Evolutionary conservation across 2,797 vertebrate species (phyloP), one percentile per base, ranked within the genome.

Genomic region (Enteromius paludinosus): DNA sequence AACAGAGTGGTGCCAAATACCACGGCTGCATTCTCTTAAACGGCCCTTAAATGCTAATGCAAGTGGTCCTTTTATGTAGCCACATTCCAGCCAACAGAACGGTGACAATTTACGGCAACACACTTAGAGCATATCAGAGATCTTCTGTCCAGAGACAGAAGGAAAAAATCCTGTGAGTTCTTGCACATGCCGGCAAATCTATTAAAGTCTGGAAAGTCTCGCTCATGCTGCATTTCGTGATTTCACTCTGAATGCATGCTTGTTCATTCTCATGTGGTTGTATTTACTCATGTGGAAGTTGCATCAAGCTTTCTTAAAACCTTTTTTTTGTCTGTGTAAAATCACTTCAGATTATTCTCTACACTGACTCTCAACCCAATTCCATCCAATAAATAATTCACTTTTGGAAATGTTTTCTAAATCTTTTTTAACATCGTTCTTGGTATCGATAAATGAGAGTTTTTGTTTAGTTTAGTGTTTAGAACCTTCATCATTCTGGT

Each of bases 1-100:
- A 87, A 72, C 90, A 90, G 89, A 89, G 20, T 47, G 71, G 68
- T 89, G 91, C 85, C 89, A 92, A 91, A 92, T 90, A 87, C 87
- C 90, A 87, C 79, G 84, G 79, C 68, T 88, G 82, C 87, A 88
- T 85, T 88, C 88, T 87, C 88, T 86, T 90, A 90, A 90, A 74
- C 71, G 75, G 30, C 83, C 79, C 84, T 88, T 81, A 79, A 88
- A 87, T 86, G 87, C 84, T 87, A 89, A 88, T 85, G 78, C 73
- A 82, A 81, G 62, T 84, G 82, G 73, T 78, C 79, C 81, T 74
- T 85, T 78, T 72, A 78, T 87, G 81, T 20, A 49, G 47, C 35
- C 56, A 52, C 59, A 59, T 64, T 78, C 75, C 14, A 78, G 78
- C 70, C 45, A 70, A 79, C 54, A 65, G 65, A 38, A 59, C 28